Base-by-base conservation (phyloP, 2,888 invertebrate genomes). In the Alsophila aescularia region DNA sequence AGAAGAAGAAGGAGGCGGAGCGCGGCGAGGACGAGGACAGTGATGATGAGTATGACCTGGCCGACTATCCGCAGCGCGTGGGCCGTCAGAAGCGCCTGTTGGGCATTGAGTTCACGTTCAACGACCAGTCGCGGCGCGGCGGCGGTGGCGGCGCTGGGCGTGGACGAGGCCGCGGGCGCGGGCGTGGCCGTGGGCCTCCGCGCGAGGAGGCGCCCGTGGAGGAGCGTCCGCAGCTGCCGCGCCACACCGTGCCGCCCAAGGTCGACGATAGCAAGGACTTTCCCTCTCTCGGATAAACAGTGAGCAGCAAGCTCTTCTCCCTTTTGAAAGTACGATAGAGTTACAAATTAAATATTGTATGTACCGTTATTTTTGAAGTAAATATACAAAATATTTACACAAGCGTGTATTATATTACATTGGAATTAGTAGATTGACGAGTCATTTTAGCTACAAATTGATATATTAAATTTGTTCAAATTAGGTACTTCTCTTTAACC, bases 241-340 rank as follows among this genome's bases (percentile, higher is more conserved):
- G 85, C 58, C 73, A 72, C 60, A 81, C 74, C 27, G 82, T 91
- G 58, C 95, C 95, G 69, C 97, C 98, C 14, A 97, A 98, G 88
- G 97, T 98, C 66, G 98, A 98, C 84, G 98, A 98, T 92, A 98
- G 97, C 93, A 96, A 96, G 87, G 98, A 98, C 91, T 98, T 98
- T 92, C 98, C 98, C 72, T 97, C 97, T 82, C 94, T 98, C 85
- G 96, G 97, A 88, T 96, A 96, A 84, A 84, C 77, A 74, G 81
- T 81, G 86, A 85, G 87, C 84, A 77, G n/a, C 68, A 75, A 61
- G 77, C 79, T 85, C 83, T 81, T 78, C 88, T 87, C 87, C 90
- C 84, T 81, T 88, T 87, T 74, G 79, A 79, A 76, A 81, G 77
- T 82, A 83, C 67, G 80, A 88, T 89, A 90, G 84, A 86, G 85